Conservation (phyloP, 2,888 invertebrate genomes). For the Loripinus fragilis region DNA sequence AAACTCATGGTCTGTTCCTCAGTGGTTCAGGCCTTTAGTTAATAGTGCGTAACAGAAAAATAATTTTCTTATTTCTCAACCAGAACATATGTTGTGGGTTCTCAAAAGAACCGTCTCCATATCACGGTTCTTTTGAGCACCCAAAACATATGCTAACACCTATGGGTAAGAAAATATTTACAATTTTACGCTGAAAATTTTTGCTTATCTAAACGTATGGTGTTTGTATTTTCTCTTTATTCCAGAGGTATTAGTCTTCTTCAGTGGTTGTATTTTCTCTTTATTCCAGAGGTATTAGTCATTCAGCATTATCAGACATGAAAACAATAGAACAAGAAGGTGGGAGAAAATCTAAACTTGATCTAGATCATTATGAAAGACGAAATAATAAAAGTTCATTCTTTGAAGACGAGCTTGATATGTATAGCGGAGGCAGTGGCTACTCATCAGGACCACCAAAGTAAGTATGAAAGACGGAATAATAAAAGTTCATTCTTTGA, state of each 20-base stretch:
- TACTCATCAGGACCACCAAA: slow-evolving; percentile 66
- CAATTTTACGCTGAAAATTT: too few relatives aligned
- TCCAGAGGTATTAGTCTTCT: slow-evolving; percentile 86
- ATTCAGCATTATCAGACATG: slow-evolving; percentile 96
- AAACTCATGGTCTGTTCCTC: too few relatives aligned
- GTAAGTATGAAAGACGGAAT: slow-evolving; percentile 64
- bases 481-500: slow-evolving; percentile 81
- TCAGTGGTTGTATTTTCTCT: too few relatives aligned
- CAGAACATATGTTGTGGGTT: too few relatives aligned
- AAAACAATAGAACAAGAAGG: slow-evolving; percentile 93
- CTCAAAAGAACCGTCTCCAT: too few relatives aligned
- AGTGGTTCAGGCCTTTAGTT: too few relatives aligned
- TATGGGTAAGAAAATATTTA: too few relatives aligned
- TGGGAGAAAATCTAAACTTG: slow-evolving; percentile 61
- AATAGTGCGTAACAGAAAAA: too few relatives aligned
- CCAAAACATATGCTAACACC: too few relatives aligned
- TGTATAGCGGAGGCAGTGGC: slow-evolving; percentile 60
- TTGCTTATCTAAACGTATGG: too few relatives aligned
- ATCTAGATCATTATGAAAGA: slow-evolving; percentile 61
- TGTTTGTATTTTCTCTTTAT: slow-evolving; percentile 9
- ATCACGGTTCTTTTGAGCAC: too few relatives aligned
- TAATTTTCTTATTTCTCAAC: too few relatives aligned
- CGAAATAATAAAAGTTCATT: slow-evolving; percentile 75
- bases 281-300: slow-evolving; percentile 85
- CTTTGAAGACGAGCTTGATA: slow-evolving; percentile 84